A percentile compares a stretch with the other conserved stretches of the same genome.
phyloP scores from a whole-genome alignment of 2,888 invertebrate genomes.

The Cryptosula pallasiana region DNA sequence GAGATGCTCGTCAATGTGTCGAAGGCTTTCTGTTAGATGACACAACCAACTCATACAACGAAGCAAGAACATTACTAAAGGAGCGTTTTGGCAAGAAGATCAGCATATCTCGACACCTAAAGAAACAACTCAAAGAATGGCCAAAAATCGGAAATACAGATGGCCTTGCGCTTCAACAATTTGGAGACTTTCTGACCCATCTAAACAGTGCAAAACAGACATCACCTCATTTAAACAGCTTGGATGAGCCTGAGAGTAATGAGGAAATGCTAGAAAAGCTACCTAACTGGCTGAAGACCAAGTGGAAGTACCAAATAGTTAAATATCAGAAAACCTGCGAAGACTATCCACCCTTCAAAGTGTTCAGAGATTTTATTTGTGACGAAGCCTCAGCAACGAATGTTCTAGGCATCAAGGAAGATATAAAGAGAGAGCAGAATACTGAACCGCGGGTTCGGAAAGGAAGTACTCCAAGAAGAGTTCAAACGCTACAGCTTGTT shows the following conservation, averaged over 20 bases:
- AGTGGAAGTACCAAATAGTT: constrained; percentile 8
- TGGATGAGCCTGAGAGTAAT: constrained; percentile 11
- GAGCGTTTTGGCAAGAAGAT: background rate
- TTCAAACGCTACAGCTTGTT: background rate
- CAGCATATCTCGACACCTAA: background rate
- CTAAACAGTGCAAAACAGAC: background rate
- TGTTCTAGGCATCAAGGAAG: background rate
- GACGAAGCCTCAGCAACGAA: background rate
- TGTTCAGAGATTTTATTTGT: background rate
- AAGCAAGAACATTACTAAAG: background rate
- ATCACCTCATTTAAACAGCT: constrained; percentile 9
- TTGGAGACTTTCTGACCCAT: constrained; percentile 1
- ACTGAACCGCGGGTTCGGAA: background rate
- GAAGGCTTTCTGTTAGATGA: background rate
- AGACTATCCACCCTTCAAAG: background rate
- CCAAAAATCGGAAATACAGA: background rate
- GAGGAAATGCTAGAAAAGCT: too few relatives aligned
- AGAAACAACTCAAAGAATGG: constrained; percentile 3
- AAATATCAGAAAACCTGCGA: constrained; percentile 2
- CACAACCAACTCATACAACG: background rate
- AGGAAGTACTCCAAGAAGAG: background rate
- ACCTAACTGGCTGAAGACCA: too few relatives aligned
- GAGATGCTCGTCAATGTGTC: background rate
- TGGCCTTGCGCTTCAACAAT: constrained; percentile 14
- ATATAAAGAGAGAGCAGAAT: background rate